phyloP scores from a whole-genome alignment of 2,888 invertebrate species.

The Carpatolechia fugitivella region DNA sequence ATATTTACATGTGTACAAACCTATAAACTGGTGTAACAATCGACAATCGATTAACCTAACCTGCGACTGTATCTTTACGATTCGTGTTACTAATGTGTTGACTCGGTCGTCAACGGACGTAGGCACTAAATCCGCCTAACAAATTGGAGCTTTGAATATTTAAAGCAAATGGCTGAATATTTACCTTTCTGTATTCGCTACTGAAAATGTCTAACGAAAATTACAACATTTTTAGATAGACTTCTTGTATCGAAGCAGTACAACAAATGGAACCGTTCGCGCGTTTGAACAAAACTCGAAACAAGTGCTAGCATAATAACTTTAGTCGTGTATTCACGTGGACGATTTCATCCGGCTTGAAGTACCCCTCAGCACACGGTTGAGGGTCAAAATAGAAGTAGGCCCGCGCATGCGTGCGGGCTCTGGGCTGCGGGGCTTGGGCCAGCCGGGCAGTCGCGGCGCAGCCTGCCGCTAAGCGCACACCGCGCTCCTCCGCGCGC shows the following conservation, averaged over 20 bases:
- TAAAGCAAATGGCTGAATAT: too few relatives aligned
- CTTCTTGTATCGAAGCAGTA: not conserved
- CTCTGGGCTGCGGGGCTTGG: conserved; percentile 31
- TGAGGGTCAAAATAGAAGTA: conserved; percentile 54
- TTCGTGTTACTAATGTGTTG: too few relatives aligned
- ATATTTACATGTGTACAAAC: too few relatives aligned
- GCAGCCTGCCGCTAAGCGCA: conserved; percentile 67
- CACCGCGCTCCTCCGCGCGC: conserved; percentile 47
- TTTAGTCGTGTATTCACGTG: conserved; percentile 53
- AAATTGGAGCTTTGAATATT: too few relatives aligned
- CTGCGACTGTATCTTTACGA: too few relatives aligned
- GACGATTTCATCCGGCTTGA: conserved; percentile 37
- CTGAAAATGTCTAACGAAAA: too few relatives aligned
- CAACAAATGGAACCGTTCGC: not conserved
- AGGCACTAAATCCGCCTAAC: too few relatives aligned
- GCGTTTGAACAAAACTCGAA: conserved; percentile 3
- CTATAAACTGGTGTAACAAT: too few relatives aligned
- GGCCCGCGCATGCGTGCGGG: conserved; percentile 53
- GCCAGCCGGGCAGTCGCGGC: conserved; percentile 66
- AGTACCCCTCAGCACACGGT: conserved; percentile 45
- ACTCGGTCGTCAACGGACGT: too few relatives aligned
- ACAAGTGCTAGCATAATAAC: conserved; percentile 19
- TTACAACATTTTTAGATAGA: too few relatives aligned
- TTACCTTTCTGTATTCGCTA: too few relatives aligned
- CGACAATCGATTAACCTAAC: too few relatives aligned